A percentile compares a stretch with the other conserved stretches of the same genome.
Conservation (phyloP, 2,888 invertebrate genomes). For the Epinotia demarniana region DNA sequence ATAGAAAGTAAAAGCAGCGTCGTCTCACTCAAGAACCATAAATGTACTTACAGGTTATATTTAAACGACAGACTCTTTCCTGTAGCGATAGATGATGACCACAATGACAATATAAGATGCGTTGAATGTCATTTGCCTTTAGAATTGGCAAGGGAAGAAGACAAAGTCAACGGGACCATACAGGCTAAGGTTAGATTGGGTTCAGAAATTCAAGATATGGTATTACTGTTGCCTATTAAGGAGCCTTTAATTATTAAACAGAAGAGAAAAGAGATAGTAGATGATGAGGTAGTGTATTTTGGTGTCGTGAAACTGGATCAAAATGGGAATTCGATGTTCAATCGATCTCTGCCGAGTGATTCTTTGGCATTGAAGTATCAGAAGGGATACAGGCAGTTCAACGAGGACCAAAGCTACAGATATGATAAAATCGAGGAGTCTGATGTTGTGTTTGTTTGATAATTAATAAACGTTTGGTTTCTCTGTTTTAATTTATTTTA, state of each 20-base stretch:
- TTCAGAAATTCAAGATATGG: constrained; percentile 62
- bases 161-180: constrained; percentile 69
- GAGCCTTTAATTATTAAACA: constrained; percentile 71
- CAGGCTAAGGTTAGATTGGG: constrained; percentile 75
- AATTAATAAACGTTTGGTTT: not conserved
- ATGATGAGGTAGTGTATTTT: constrained; percentile 68
- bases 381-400: constrained; percentile 69
- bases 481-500: too few relatives aligned
- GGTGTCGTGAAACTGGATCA: constrained; percentile 70
- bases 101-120: constrained; percentile 76
- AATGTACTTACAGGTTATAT: constrained; percentile 83
- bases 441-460: constrained; percentile 66
- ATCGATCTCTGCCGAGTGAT: constrained; percentile 62
- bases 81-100: constrained; percentile 76
- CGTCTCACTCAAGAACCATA: constrained; percentile 67
- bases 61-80: constrained; percentile 85
- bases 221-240: constrained; percentile 70
- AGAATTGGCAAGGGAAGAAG: constrained; percentile 55
- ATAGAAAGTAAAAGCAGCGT: constrained; percentile 58
- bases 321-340: constrained; percentile 68
- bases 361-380: constrained; percentile 77
- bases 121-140: constrained; percentile 79
- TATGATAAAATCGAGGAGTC: constrained; percentile 60
- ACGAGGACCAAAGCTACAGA: constrained; percentile 51
- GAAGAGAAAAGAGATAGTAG: constrained; percentile 57